Evolutionary conservation across 2,888 invertebrate species (phyloP).

Genomic region (Hyalella azteca): DNA sequence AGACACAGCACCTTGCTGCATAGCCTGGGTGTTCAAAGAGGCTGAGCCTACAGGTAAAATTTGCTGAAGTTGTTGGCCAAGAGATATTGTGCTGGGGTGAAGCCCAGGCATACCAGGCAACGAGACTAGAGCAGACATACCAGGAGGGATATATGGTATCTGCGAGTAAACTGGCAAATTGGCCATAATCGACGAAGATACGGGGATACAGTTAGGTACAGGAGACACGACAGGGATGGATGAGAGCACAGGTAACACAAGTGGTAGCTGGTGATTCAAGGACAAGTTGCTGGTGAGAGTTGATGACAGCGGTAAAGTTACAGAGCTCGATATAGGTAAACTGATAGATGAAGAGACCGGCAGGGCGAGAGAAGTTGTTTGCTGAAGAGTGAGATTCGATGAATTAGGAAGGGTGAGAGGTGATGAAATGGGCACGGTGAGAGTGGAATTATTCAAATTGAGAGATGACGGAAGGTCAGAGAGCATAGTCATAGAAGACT

Average conservation of each 20-base stretch:
- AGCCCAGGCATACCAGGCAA: constrained; percentile 24
- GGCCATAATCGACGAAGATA: constrained; percentile 27
- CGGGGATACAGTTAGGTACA: constrained; percentile 30
- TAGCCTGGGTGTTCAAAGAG: neutral
- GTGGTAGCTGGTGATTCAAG: constrained; percentile 7
- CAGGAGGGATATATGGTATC: constrained; percentile 24
- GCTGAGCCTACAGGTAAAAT: constrained; percentile 25
- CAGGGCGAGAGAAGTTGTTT: neutral
- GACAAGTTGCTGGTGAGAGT: constrained; percentile 16
- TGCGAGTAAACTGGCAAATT: constrained; percentile 25
- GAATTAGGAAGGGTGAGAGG: constrained; percentile 19
- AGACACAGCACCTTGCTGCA: neutral
- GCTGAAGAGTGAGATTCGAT: neutral
- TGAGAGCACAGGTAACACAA: constrained; percentile 31
- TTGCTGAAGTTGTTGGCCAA: constrained; percentile 17
- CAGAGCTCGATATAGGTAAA: constrained; percentile 9
- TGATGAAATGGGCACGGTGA: constrained; percentile 22
- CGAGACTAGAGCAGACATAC: constrained; percentile 25
- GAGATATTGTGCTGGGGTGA: constrained; percentile 6
- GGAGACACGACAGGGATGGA: constrained; percentile 37
- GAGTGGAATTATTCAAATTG: constrained; percentile 14
- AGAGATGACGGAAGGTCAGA: constrained; percentile 24
- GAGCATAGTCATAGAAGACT: constrained; percentile 23
- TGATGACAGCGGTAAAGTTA: constrained; percentile 1
- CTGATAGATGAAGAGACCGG: constrained; percentile 13